These are phyloP conservation scores for Monoplex corrugatus DNA, from an alignment of 2,888 invertebrate genomes.

Conservation along the genomic window DNA sequence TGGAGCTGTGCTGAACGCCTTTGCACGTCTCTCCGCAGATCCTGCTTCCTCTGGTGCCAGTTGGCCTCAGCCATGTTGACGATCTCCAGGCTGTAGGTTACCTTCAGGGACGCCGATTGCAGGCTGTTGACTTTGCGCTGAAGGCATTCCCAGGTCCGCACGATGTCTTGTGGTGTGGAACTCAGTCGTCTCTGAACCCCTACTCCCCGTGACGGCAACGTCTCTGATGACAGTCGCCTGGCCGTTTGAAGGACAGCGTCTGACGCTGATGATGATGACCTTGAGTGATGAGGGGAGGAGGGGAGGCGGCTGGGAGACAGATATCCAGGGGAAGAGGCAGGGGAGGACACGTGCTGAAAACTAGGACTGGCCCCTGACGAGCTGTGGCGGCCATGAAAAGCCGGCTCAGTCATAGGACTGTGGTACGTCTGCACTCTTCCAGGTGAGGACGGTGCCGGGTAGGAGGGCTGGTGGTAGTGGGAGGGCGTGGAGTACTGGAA, in stretches of 20 bases:
- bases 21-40: slow-evolving; percentile 61
- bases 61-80: slow-evolving; percentile 61
- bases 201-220: neutral
- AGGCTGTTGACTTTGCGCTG: slow-evolving; percentile 58
- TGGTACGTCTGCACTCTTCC: neutral
- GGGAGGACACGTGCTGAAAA: neutral
- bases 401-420: neutral
- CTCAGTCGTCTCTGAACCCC: slow-evolving; percentile 41
- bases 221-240: slow-evolving; percentile 35
- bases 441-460: neutral
- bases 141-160: slow-evolving; percentile 49
- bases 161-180: slow-evolving; percentile 42
- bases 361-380: neutral
- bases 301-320: neutral
- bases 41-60: slow-evolving; percentile 62
- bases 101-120: slow-evolving; percentile 61
- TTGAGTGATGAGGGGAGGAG: neutral
- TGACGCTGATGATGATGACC: slow-evolving; percentile 26
- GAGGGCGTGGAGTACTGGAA: neutral
- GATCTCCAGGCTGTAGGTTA: slow-evolving; percentile 61
- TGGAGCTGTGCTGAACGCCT: slow-evolving; percentile 65
- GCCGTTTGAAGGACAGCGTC: slow-evolving; percentile 25
- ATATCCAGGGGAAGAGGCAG: neutral
- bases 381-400: neutral
- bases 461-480: neutral